Evolutionary conservation across 2,888 invertebrate species (phyloP).

Genomic region (Mimumesa dahlbomi): DNA sequence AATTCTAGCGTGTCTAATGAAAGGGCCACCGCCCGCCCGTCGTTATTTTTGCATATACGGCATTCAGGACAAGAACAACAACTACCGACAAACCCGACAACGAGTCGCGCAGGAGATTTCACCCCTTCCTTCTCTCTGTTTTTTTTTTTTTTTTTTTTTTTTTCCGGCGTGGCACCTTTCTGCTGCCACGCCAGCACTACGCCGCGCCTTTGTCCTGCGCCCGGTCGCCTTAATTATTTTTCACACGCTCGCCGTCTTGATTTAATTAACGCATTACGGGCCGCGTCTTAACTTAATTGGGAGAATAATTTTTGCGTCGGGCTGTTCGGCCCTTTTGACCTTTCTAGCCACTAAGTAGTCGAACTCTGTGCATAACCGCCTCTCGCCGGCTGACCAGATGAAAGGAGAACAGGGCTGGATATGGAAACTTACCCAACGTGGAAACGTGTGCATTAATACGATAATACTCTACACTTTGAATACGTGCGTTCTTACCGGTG

Average conservation of each 20-base stretch:
- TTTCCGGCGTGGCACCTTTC: constrained; percentile 28
- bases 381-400: neutral
- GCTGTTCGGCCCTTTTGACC: constrained; percentile 28
- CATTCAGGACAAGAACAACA: constrained; percentile 43
- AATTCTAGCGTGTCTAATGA: constrained; percentile 54
- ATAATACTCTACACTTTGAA: too few relatives aligned
- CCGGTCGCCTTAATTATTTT: constrained; percentile 60
- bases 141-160: constrained; percentile 23
- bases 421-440: too few relatives aligned
- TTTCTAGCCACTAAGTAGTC: constrained; percentile 56
- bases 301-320: constrained; percentile 44
- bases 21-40: constrained; percentile 9
- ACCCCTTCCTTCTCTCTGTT: constrained; percentile 26
- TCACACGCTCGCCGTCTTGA: constrained; percentile 59
- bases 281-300: constrained; percentile 58
- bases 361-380: constrained; percentile 3
- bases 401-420: neutral
- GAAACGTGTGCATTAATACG: too few relatives aligned
- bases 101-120: constrained; percentile 35
- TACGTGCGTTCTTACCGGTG: too few relatives aligned
- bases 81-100: constrained; percentile 20
- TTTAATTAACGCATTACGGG: constrained; percentile 59
- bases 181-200: constrained; percentile 22
- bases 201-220: constrained; percentile 41
- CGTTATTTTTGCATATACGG: constrained; percentile 42